Conservation (phyloP, 2,888 invertebrate species). For the Mythimna pallens region DNA sequence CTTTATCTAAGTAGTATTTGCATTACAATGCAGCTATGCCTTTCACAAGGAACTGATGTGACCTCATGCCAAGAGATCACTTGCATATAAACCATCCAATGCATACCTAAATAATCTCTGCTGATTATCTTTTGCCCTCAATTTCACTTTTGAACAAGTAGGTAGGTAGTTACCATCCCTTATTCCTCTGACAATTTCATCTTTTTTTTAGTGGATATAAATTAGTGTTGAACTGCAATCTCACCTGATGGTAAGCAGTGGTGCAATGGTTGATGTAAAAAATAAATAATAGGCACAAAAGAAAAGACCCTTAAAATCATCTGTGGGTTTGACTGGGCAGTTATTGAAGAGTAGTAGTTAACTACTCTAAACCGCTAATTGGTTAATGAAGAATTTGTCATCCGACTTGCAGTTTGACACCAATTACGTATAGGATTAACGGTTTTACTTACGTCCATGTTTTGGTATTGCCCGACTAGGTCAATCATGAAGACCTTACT, state of each 20-base stretch:
- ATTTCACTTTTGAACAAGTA: constrained; percentile 32
- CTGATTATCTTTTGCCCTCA: constrained; percentile 18
- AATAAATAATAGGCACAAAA: neutral
- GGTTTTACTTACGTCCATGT: neutral
- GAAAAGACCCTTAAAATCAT: neutral
- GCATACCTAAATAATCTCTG: constrained; percentile 30
- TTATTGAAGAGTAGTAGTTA: neutral
- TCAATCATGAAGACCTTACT: neutral
- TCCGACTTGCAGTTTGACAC: neutral
- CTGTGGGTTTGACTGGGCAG: neutral
- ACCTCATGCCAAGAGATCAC: constrained; percentile 54
- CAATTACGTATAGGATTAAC: neutral
- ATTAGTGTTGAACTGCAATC: no score
- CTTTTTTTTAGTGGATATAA: neutral
- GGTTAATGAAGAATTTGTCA: neutral
- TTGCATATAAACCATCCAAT: constrained; percentile 36
- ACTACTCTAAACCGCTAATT: neutral
- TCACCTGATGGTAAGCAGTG: no score
- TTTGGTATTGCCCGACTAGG: neutral
- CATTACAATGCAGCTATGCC: constrained; percentile 53
- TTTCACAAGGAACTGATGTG: constrained; percentile 56
- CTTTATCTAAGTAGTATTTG: constrained; percentile 30
- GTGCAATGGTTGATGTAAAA: no score
- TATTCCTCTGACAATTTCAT: neutral
- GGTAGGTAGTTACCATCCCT: neutral